Percentiles rank a stretch among this genome's conserved stretches.
Conservation (phyloP, 2,113 vertebrate genomes). For the Bostrychus sinensis region DNA sequence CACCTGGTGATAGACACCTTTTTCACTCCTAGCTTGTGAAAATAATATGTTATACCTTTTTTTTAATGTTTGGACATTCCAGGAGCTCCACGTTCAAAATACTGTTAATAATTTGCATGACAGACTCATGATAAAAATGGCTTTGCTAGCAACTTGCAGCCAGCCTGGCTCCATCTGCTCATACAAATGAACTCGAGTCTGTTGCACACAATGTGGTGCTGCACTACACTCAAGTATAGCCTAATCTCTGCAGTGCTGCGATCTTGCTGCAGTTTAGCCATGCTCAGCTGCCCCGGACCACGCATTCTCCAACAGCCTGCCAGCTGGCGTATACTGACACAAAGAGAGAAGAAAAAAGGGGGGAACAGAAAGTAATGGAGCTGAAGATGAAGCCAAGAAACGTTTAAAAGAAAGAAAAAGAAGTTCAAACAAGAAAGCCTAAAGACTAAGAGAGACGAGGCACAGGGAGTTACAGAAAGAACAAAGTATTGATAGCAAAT, state of each 20-base stretch:
- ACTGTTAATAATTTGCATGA: constrained; percentile 43
- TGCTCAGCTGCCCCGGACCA: constrained; percentile 69
- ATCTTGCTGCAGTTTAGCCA: constrained; percentile 77
- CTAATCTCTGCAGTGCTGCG: constrained; percentile 72
- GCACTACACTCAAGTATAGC: constrained; percentile 46
- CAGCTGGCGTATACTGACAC: constrained; percentile 55
- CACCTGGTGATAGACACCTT: no score
- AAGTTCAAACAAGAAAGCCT: neutral
- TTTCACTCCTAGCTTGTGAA: no score
- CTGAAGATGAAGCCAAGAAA: constrained; percentile 20
- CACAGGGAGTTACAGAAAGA: constrained; percentile 23
- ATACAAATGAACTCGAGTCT: constrained; percentile 16
- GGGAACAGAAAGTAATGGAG: constrained; percentile 22
- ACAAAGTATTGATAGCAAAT: neutral
- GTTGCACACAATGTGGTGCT: constrained; percentile 40
- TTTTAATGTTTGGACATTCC: neutral
- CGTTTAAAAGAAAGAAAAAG: constrained; percentile 6
- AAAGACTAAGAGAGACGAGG: constrained; percentile 17
- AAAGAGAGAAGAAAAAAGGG: constrained; percentile 22
- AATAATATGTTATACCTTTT: neutral
- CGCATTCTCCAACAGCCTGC: constrained; percentile 55
- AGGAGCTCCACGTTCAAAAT: constrained; percentile 18
- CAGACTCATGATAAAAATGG: constrained; percentile 42
- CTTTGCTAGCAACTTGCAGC: constrained; percentile 43
- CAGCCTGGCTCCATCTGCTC: constrained; percentile 35